phyloP scores from a whole-genome alignment of 2,797 vertebrate genomes.

The Sparus aurata region DNA sequence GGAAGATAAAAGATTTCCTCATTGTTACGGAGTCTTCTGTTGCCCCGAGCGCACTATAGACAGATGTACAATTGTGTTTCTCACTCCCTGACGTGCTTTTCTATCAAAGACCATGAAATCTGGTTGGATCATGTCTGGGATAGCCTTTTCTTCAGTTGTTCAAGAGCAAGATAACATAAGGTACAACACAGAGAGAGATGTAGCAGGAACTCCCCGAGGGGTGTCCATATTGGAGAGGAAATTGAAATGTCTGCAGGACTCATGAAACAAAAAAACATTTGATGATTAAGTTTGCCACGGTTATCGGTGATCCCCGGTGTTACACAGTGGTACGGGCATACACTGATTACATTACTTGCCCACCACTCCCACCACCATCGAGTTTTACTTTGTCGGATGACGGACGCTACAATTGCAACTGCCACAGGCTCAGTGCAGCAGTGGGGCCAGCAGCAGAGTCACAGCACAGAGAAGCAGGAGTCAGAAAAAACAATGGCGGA shows the following conservation, averaged over 20 bases:
- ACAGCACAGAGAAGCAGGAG: no score
- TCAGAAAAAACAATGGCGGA: no score
- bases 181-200: conserved; percentile 21
- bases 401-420: no score
- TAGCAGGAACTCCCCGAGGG: conserved; percentile 22
- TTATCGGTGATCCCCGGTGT: no score
- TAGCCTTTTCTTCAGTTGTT: conserved; percentile 44
- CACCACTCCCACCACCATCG: no score
- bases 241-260: conserved; percentile 58
- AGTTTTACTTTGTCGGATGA: no score
- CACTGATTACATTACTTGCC: no score
- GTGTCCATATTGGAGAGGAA: conserved; percentile 44
- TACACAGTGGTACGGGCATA: no score
- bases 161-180: conserved; percentile 35
- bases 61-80: conserved; percentile 63
- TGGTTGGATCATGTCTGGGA: conserved; percentile 58
- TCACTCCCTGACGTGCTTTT: conserved; percentile 50
- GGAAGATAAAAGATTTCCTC: conserved; percentile 71
- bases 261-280: conserved; percentile 2
- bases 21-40: conserved; percentile 51
- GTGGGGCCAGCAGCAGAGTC: no score
- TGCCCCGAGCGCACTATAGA: conserved; percentile 35
- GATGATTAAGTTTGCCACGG: no score
- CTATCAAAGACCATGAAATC: conserved; percentile 60
- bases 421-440: no score